Evolutionary conservation across 2,113 vertebrate genomes (phyloP).

Genomic region (Dasyprocta punctata): DNA sequence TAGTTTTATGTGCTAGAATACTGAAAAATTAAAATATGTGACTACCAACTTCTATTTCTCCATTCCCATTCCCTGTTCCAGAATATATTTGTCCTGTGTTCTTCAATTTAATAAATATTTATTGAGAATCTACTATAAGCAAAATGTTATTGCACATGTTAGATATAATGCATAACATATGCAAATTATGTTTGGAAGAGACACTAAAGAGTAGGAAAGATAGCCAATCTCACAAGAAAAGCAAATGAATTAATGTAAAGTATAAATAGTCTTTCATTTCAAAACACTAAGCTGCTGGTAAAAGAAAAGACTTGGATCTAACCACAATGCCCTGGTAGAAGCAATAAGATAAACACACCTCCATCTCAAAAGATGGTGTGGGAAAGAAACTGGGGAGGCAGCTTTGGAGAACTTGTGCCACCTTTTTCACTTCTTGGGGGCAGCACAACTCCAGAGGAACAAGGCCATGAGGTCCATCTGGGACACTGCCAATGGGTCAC

Average conservation of each 20-base stretch:
- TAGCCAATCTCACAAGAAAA: background rate
- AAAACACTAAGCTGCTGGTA: background rate
- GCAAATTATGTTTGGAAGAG: background rate
- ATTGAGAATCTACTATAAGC: background rate
- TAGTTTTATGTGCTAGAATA: conserved; percentile 9
- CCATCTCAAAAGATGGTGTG: background rate
- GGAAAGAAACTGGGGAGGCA: background rate
- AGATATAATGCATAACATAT: background rate
- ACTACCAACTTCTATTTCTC: background rate
- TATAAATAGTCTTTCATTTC: background rate
- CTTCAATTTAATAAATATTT: background rate
- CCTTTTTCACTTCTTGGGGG: background rate
- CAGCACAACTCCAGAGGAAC: background rate
- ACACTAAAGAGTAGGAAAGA: background rate
- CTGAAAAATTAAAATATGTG: background rate
- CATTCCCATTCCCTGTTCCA: background rate
- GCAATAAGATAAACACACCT: background rate
- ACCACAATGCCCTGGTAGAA: background rate
- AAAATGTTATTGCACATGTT: background rate
- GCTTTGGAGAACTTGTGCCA: background rate
- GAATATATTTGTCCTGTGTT: background rate
- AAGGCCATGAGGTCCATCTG: background rate
- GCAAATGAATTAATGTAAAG: background rate
- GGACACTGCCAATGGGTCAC: background rate
- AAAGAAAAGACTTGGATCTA: background rate